Conservation (phyloP, 2,888 invertebrate genomes). For the Drosophila kanekoi region DNA sequence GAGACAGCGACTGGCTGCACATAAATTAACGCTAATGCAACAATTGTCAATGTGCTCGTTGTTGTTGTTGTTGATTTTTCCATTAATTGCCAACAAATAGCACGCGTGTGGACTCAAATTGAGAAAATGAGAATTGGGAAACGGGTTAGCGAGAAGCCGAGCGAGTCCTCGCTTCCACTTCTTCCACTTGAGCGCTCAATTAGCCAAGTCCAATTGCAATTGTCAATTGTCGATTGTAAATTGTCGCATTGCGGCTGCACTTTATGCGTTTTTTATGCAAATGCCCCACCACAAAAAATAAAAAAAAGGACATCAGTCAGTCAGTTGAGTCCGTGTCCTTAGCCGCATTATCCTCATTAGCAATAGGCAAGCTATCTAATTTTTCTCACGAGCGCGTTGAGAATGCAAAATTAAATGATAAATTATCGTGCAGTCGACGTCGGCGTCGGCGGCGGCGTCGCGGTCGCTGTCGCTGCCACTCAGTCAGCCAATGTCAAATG, state of each 20-base stretch:
- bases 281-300: conserved; percentile 27
- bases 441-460: conserved; percentile 25
- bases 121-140: no score
- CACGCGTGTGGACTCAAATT: conserved; percentile 32
- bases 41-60: conserved; percentile 41
- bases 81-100: conserved; percentile 76
- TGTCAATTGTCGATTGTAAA: conserved; percentile 34
- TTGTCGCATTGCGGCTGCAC: conserved; percentile 30
- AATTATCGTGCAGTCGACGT: conserved; percentile 61
- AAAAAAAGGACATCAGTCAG: conserved; percentile 31
- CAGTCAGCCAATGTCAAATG: conserved; percentile 75
- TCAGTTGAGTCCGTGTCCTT: conserved; percentile 15
- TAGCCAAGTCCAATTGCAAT: conserved; percentile 54
- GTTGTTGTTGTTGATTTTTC: conserved; percentile 26
- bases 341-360: conserved; percentile 37
- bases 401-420: conserved; percentile 71
- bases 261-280: conserved; percentile 78
- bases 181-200: conserved; percentile 67
- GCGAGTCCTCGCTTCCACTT: conserved; percentile 32
- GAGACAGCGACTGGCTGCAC: conserved; percentile 23
- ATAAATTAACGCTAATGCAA: conserved; percentile 58
- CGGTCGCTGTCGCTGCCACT: conserved; percentile 35
- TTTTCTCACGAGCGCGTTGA: conserved; percentile 52
- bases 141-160: background rate
- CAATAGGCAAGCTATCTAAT: conserved; percentile 29